Evolutionary conservation across 2,888 invertebrate genomes (phyloP).

Genomic region (Diabrotica balteata): DNA sequence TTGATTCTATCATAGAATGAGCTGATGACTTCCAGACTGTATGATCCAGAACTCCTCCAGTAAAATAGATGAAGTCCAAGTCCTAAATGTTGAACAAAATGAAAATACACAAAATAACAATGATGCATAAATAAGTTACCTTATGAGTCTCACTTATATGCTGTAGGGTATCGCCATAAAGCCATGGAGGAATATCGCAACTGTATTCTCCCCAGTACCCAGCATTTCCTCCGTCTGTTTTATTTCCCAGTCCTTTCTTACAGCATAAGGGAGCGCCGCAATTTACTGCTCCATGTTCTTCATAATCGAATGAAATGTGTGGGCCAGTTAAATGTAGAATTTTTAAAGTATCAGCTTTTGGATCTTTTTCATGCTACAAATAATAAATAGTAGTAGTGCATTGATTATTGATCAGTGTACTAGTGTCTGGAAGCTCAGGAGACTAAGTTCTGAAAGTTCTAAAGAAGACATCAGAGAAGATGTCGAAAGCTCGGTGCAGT

Average conservation of each 20-base stretch:
- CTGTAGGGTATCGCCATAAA: conserved; percentile 70
- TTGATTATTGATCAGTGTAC: too few relatives aligned
- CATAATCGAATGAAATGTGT: conserved; percentile 80
- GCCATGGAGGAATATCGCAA: conserved; percentile 76
- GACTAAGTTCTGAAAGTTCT: too few relatives aligned
- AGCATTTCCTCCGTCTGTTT: conserved; percentile 60
- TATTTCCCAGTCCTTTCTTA: conserved; percentile 65
- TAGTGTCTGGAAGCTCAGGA: too few relatives aligned
- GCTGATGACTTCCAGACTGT: conserved; percentile 82
- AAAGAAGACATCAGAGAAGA: too few relatives aligned
- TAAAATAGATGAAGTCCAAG: conserved; percentile 73
- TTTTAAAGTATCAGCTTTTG: conserved; percentile 40
- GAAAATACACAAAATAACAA: background rate
- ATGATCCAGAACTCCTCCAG: conserved; percentile 86
- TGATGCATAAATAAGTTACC: conserved; percentile 22
- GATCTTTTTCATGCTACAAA: too few relatives aligned
- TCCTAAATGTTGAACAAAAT: conserved; percentile 29
- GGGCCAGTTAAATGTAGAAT: conserved; percentile 79
- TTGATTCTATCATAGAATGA: conserved; percentile 66
- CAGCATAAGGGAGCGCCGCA: conserved; percentile 85
- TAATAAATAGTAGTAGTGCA: too few relatives aligned
- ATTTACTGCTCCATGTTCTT: conserved; percentile 69
- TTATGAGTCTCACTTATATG: conserved; percentile 53
- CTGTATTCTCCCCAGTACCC: conserved; percentile 83
- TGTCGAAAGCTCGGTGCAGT: too few relatives aligned